A percentile compares a stretch with the other conserved stretches of the same genome.
These are phyloP conservation scores for Dasyurus viverrinus DNA, from an alignment of 2,113 vertebrate genomes.

Conservation along the genomic window DNA sequence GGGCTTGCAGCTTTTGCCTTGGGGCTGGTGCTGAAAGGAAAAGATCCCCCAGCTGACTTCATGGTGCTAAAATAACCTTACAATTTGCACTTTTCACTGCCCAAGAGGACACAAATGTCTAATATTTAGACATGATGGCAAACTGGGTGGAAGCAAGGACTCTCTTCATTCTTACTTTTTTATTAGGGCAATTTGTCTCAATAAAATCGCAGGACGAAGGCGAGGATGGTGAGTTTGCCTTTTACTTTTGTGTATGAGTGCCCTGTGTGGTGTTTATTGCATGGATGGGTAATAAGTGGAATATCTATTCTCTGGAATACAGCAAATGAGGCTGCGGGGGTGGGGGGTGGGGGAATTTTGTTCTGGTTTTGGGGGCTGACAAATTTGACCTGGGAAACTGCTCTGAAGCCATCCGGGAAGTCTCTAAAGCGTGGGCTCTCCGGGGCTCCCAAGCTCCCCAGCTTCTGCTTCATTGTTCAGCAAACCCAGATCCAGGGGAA, in stretches of 20 bases:
- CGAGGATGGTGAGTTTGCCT: constrained; percentile 84
- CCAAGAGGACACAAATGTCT: constrained; percentile 82
- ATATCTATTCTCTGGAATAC: constrained; percentile 20
- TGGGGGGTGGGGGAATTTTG: background rate
- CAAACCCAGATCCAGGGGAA: background rate
- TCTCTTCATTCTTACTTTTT: constrained; percentile 84
- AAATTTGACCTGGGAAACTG: constrained; percentile 35
- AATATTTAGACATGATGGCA: constrained; percentile 85
- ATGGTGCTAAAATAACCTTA: constrained; percentile 84
- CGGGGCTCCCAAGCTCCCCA: background rate
- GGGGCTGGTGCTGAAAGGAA: constrained; percentile 79
- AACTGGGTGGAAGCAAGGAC: constrained; percentile 82
- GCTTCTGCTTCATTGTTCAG: background rate
- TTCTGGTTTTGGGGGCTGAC: constrained; percentile 33
- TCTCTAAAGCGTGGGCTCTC: background rate
- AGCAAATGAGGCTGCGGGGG: background rate
- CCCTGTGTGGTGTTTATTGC: constrained; percentile 45
- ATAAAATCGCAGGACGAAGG: constrained; percentile 85
- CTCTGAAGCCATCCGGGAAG: background rate
- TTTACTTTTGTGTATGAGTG: constrained; percentile 42
- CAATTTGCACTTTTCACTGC: constrained; percentile 69
- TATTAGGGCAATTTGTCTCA: constrained; percentile 84
- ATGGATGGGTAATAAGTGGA: constrained; percentile 26
- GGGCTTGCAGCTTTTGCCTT: constrained; percentile 77
- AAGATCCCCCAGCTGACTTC: constrained; percentile 78